Evolutionary conservation across 2,113 vertebrate genomes (phyloP), one percentile per base, ranked within the genome.

Genomic region (Phrynocephalus versicolor): DNA sequence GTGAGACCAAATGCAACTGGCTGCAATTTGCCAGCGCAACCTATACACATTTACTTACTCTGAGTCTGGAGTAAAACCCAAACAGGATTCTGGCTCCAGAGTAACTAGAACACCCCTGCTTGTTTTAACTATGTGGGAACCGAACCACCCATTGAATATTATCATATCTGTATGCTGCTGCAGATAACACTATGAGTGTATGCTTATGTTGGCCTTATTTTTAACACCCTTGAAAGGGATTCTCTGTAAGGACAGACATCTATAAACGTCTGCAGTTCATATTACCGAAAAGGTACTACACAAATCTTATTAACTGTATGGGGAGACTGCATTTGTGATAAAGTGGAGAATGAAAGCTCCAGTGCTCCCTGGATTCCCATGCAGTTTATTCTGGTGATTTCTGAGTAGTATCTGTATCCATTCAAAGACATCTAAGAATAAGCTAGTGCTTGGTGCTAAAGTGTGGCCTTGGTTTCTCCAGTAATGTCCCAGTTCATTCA

Each of bases 151-250:
- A 64, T 27, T 76, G 76, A 86, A 2, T 60, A 89, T 65, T 87
- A 78, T 86, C 84, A 72, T 27, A 88, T 27, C 30, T 51, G 13
- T 71, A 78, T 35, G 75, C 83, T 91, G 87, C 82, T 91, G 85
- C 81, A 90, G 23, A 82, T 16, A 89, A 84, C 70, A 82, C 23
- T 72, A 79, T 4, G 14, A 65, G 6, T 64, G 45, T 87, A 57
- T 90, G 41, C 75, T 67, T 65, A 75, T 67, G 45, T 27, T 84
- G 82, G 80, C 51, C 35, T 80, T 39, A 39, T 69, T 39, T 70
- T 83, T 72, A 67, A n/a, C 79, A 86, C 73, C 76, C 69, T 81
- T 65, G 45, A 65, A 86, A 15, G 39, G 3, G 23, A 35, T 64
- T 85, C 12, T 67, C 60, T 84, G 70, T 78, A 90, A 37, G 74